These are phyloP conservation scores for Achlya flavicornis DNA, from an alignment of 2,888 invertebrate genomes.

Conservation along the genomic window DNA sequence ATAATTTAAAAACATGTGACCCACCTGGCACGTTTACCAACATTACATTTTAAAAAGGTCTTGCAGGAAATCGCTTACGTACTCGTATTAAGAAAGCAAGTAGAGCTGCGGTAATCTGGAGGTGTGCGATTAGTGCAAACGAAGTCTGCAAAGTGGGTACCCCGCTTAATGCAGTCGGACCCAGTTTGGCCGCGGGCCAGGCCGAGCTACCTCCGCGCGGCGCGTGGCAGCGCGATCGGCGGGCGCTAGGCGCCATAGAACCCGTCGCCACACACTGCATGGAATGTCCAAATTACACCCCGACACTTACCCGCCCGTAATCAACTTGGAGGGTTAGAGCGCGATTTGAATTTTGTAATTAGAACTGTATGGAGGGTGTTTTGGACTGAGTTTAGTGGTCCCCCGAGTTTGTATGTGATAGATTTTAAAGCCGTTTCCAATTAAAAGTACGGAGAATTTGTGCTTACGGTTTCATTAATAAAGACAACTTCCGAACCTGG, in stretches of 20 bases:
- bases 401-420: slow-evolving; percentile 29
- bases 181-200: slow-evolving; percentile 26
- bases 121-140: slow-evolving; percentile 9
- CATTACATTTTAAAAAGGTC: neutral
- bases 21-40: neutral
- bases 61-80: slow-evolving; percentile 1
- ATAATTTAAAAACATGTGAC: slow-evolving; percentile 1
- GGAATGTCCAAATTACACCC: slow-evolving; percentile 49
- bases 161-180: slow-evolving; percentile 18
- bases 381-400: slow-evolving; percentile 18
- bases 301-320: slow-evolving; percentile 39
- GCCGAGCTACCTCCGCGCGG: slow-evolving; percentile 19
- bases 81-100: neutral
- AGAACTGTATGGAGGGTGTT: slow-evolving; percentile 36
- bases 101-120: slow-evolving; percentile 6
- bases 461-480: neutral
- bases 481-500: no score
- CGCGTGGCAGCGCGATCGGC: neutral
- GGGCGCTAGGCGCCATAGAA: slow-evolving; percentile 14
- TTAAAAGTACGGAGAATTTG: slow-evolving; percentile 25
- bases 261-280: slow-evolving; percentile 19
- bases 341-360: slow-evolving; percentile 53
- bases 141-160: slow-evolving; percentile 5
- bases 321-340: slow-evolving; percentile 43
- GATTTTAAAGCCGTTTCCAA: slow-evolving; percentile 40